These are phyloP conservation scores for Tetranychus piercei DNA, from an alignment of 2,888 invertebrate genomes.

Conservation along the genomic window DNA sequence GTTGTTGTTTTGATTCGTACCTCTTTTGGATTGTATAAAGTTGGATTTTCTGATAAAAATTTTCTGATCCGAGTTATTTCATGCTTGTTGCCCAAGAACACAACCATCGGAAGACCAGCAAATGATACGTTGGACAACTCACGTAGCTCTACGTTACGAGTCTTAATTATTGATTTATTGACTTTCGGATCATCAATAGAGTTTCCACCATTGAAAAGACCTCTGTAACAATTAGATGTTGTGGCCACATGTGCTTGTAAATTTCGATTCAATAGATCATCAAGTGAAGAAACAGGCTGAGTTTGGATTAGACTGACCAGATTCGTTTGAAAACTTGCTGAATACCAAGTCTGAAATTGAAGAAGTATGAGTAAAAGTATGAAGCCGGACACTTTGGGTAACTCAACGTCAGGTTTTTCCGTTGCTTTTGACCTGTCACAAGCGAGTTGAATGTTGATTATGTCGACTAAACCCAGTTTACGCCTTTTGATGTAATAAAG, in stretches of 20 bases:
- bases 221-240: not conserved
- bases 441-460: not conserved
- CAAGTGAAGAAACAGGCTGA: not conserved
- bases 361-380: not conserved
- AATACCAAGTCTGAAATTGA: not conserved
- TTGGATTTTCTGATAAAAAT: not conserved
- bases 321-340: not conserved
- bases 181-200: not conserved
- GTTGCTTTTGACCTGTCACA: too few relatives aligned
- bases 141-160: not conserved
- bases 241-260: not conserved
- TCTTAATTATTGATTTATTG: not conserved
- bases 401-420: not conserved
- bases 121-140: not conserved
- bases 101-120: not conserved
- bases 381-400: not conserved
- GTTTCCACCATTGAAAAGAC: not conserved
- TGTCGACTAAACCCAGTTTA: too few relatives aligned
- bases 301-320: not conserved
- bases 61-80: not conserved
- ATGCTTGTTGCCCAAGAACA: not conserved
- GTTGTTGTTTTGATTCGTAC: not conserved
- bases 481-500: too few relatives aligned
- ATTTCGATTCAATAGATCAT: not conserved
- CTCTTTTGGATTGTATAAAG: not conserved